Percentiles rank a stretch among this genome's conserved stretches.
Conservation (phyloP, 2,113 vertebrate species). For the Cryptoleucopteryx plumbea region DNA sequence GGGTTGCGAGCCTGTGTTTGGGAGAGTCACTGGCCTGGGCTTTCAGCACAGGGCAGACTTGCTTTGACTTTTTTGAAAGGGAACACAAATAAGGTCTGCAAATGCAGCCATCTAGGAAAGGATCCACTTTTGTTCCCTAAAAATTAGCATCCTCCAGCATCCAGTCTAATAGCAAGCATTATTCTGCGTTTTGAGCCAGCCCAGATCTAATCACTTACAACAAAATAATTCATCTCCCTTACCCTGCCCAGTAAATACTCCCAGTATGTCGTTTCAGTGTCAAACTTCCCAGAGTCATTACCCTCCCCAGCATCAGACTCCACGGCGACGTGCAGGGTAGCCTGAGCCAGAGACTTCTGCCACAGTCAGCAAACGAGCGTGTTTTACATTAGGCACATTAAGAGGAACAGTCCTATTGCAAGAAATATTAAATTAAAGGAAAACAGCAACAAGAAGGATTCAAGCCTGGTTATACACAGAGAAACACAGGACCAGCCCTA, state of each 20-base stretch:
- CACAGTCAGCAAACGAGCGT: slow-evolving; percentile 28
- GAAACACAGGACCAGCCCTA: not conserved
- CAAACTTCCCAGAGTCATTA: not conserved
- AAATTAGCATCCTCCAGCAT: not conserved
- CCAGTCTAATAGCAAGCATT: not conserved
- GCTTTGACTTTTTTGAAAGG: not conserved
- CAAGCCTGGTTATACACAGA: not conserved
- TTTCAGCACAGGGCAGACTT: not conserved
- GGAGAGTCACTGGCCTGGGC: not conserved
- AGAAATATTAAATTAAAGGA: slow-evolving; percentile 23
- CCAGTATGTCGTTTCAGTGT: not conserved
- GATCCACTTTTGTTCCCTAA: slow-evolving; percentile 24
- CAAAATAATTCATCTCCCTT: not conserved
- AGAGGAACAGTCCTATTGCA: not conserved
- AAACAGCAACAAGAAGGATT: slow-evolving; percentile 8
- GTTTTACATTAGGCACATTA: slow-evolving; percentile 51
- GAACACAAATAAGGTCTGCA: not conserved
- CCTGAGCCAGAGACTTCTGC: slow-evolving; percentile 39
- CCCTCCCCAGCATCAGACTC: slow-evolving; percentile 35
- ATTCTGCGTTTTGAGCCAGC: not conserved
- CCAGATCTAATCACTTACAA: not conserved
- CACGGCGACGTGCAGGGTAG: slow-evolving; percentile 30
- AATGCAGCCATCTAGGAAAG: not conserved
- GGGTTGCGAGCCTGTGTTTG: not conserved
- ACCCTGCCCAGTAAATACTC: not conserved